Evolutionary conservation across 2,797 vertebrate species (phyloP), one percentile per base, ranked within the genome.

Genomic region (Urophycis tenuis): DNA sequence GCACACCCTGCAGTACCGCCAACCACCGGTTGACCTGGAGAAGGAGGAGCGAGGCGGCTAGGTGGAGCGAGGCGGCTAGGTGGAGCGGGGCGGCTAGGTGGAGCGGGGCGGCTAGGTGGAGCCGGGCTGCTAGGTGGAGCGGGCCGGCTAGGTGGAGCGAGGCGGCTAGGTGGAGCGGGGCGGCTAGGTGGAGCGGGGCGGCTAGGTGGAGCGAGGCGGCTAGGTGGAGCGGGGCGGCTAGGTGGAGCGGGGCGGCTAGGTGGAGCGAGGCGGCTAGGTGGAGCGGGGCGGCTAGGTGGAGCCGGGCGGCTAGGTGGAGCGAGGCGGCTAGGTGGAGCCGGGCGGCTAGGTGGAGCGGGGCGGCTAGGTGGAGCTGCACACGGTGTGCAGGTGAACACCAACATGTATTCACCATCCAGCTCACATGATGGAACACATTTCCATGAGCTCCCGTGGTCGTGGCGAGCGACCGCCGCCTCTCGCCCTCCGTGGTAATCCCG

Each of bases 401-500:
- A n/a, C n/a, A n/a, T n/a, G n/a, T n/a, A n/a, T n/a, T n/a, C n/a
- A n/a, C n/a, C n/a, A n/a, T n/a, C n/a, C 22, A 60, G 53, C 29
- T 25, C 22, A 60, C 7, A 0, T 33, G 30, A 31, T n/a, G 5
- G n/a, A 22, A 41, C 10, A 30, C 31, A 32, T 71, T 67, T 75
- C 25, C 45, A 45, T 9, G 30, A 60, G 25, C 75, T 74, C 22
- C 25, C 35, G 31, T 3, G 64, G 15, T 72, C 36, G 73, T 74
- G 76, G n/a, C 11, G 45, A 73, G 49, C n/a, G 75, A 82, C 14
- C 3, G 71, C 14, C 14, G 7, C 33, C 17, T n/a, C 31, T 22
- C 32, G 6, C 8, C 9, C 32, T 31, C 89, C 82, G 89, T 89
- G 90, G 82, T 83, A 75, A 90, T 89, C 90, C 89, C 32, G 82